Evolutionary conservation across 2,888 invertebrate genomes (phyloP), one percentile per base, ranked within the genome.

Genomic region (Andrena chrysosceles): DNA sequence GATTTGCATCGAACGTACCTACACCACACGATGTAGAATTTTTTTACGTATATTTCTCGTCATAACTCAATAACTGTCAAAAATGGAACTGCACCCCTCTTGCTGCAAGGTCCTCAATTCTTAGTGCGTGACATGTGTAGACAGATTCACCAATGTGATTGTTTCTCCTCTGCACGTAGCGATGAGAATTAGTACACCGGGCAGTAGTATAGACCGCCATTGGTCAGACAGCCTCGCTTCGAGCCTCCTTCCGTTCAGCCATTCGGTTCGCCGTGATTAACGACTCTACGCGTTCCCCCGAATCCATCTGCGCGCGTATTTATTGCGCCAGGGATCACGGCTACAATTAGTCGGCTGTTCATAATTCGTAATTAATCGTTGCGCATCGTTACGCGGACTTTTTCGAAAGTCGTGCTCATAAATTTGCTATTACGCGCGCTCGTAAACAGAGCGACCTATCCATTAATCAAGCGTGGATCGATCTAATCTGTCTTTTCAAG

Each of bases 321-420:
- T 78, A 84, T 84, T 75, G 67, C 76, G 52, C 66, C 56, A 3
- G 23, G 16, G 62, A 35, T 62, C 66, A 23, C 31, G 54, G 54
- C 64, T 66, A 66, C 60, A 54, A 83, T 83, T 79, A 79, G 83
- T 83, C 66, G 72, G 49, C 66, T 78, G 78, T 84, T 75, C 68
- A 75, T 83, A 78, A 84, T 78, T 63, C 69, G 48, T 79, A 83
- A 84, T 84, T 84, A 79, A 84, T 84, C 72, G 69, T 70, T 70
- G 75, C 33, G 23, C 42, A 20, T 35, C 26, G 56, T 52, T 20
- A 20, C 73, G 35, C 31, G 64, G 1, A 26, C 42, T 20, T 82
- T 83, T 84, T 83, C 60, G 3, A 23, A 5, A 16, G 48, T 7
- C 48, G 0, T 35, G 2, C 63, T 64, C 54, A 10, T 56, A 72